These are phyloP conservation scores for Gopherus flavomarginatus DNA, from an alignment of 2,113 vertebrate species.

Conservation along the genomic window DNA sequence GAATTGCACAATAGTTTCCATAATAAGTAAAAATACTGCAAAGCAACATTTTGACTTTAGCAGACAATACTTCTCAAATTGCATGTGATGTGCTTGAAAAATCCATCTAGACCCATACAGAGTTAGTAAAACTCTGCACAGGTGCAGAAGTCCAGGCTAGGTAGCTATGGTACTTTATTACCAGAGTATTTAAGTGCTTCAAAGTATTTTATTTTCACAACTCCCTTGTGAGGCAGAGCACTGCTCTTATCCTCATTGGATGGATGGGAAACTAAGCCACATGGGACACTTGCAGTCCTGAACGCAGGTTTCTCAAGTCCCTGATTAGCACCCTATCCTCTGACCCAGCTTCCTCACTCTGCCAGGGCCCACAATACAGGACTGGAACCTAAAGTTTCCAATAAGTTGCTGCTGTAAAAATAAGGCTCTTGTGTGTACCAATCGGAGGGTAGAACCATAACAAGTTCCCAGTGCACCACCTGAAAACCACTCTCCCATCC, in stretches of 20 bases:
- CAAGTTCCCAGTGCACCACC: too few relatives aligned
- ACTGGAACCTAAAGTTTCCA: not conserved
- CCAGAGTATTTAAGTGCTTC: not conserved
- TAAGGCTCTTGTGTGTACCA: not conserved
- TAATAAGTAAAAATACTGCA: not conserved
- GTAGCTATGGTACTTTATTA: fast-evolving
- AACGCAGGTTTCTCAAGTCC: too few relatives aligned
- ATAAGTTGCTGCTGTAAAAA: not conserved
- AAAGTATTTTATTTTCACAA: fast-evolving
- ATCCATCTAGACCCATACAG: too few relatives aligned
- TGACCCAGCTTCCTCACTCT: too few relatives aligned
- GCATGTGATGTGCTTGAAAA: not conserved
- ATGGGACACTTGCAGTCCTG: too few relatives aligned
- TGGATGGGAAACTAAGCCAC: too few relatives aligned
- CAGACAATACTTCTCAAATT: fast-evolving
- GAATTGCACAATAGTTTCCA: not conserved
- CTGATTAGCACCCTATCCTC: too few relatives aligned
- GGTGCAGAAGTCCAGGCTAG: fast-evolving
- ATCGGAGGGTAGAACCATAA: not conserved
- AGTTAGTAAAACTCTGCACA: not conserved
- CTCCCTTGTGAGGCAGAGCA: not conserved
- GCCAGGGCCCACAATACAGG: not conserved
- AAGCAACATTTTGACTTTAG: not conserved
- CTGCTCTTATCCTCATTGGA: not conserved
- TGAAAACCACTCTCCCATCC: too few relatives aligned